Evolutionary conservation across 2,888 invertebrate genomes (phyloP).

Genomic region (Kuschelorhynchus macadamiae): DNA sequence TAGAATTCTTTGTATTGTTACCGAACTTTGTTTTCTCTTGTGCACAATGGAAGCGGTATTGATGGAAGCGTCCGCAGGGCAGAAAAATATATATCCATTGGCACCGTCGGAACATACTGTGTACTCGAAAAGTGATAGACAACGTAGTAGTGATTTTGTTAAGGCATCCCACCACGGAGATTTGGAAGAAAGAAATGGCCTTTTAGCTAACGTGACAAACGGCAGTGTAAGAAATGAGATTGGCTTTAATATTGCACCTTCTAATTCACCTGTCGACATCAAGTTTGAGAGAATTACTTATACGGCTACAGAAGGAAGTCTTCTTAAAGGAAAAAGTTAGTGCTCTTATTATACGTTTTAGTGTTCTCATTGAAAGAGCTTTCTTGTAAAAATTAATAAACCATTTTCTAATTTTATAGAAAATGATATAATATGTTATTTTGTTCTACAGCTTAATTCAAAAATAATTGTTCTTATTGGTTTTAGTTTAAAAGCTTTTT

Average conservation of each 20-base stretch:
- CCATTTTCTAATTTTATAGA: too few relatives aligned
- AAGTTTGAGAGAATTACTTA: constrained; percentile 82
- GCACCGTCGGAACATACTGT: constrained; percentile 5
- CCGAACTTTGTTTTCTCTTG: too few relatives aligned
- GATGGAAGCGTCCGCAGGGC: constrained; percentile 33
- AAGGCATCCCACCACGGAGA: background rate
- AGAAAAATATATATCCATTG: constrained; percentile 20
- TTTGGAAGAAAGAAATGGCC: background rate
- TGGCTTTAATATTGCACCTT: constrained; percentile 58
- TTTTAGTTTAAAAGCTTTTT: too few relatives aligned
- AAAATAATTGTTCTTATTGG: too few relatives aligned
- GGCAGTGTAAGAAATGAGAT: constrained; percentile 31
- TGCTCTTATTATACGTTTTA: too few relatives aligned
- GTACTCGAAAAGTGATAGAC: constrained; percentile 6
- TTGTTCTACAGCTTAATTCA: too few relatives aligned
- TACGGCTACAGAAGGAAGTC: constrained; percentile 78
- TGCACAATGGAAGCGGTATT: constrained; percentile 37
- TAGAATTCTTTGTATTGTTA: too few relatives aligned
- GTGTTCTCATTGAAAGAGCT: too few relatives aligned
- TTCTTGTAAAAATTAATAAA: too few relatives aligned
- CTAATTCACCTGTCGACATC: constrained; percentile 73
- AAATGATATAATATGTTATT: too few relatives aligned
- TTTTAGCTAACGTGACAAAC: constrained; percentile 9
- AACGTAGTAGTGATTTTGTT: constrained; percentile 40
- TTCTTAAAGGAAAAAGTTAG: constrained; percentile 47